phyloP scores from a whole-genome alignment of 2,888 invertebrate species.

The Fissipunctia ypsillon region DNA sequence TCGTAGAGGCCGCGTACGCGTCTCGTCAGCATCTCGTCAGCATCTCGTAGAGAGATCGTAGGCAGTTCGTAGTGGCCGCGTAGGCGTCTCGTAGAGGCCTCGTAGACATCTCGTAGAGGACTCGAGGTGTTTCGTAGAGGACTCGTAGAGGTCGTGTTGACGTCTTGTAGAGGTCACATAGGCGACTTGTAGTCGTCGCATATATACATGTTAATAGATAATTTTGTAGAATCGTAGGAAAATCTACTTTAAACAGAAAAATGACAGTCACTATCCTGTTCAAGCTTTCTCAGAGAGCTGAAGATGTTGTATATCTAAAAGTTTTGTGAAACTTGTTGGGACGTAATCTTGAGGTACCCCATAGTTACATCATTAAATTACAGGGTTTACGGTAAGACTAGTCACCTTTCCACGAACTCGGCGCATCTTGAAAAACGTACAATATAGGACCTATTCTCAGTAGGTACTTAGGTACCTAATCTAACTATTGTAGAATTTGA shows the following conservation, averaged over 20 bases:
- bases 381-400: conserved; percentile 5
- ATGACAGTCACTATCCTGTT: neutral
- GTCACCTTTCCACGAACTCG: conserved; percentile 12
- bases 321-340: neutral
- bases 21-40: neutral
- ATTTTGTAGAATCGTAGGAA: neutral
- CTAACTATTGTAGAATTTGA: too few relatives aligned
- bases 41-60: neutral
- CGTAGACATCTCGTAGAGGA: too few relatives aligned
- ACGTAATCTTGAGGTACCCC: conserved; percentile 1
- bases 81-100: neutral
- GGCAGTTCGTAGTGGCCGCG: neutral
- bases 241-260: neutral
- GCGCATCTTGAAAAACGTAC: conserved; percentile 11
- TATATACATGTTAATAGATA: neutral
- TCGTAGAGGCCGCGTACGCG: neutral
- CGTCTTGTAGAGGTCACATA: neutral
- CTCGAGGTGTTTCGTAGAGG: neutral
- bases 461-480: too few relatives aligned
- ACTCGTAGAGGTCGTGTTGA: neutral
- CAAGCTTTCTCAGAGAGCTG: neutral
- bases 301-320: neutral
- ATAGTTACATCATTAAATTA: conserved; percentile 4
- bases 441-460: too few relatives aligned
- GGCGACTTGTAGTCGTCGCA: neutral